Conservation (phyloP, 2,888 invertebrate species). For the Diaphora mendica region DNA sequence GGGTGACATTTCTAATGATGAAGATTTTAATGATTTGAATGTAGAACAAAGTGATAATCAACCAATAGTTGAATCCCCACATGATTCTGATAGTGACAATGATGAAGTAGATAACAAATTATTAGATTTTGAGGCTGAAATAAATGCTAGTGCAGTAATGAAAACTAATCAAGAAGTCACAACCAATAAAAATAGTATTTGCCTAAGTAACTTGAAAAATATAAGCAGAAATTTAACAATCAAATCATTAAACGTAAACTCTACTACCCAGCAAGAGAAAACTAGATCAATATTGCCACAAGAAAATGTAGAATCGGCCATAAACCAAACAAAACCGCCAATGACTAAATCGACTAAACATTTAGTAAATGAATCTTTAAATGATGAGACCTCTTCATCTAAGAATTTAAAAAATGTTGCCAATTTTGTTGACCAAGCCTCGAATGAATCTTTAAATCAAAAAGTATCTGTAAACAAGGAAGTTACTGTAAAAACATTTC, state of each 20-base stretch:
- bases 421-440: conserved; percentile 34
- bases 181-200: conserved; percentile 46
- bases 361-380: conserved; percentile 42
- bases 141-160: conserved; percentile 54
- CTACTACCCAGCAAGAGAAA: conserved; percentile 31
- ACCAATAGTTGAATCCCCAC: conserved; percentile 66
- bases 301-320: conserved; percentile 41
- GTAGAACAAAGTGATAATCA: conserved; percentile 37
- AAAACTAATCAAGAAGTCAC: conserved; percentile 46
- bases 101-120: conserved; percentile 55
- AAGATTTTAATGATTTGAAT: conserved; percentile 40
- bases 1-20: conserved; percentile 55
- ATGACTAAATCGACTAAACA: conserved; percentile 59
- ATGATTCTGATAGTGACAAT: conserved; percentile 59
- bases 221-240: conserved; percentile 67
- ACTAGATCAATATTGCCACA: conserved; percentile 34
- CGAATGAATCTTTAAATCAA: conserved; percentile 57
- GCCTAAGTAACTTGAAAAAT: conserved; percentile 65
- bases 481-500: conserved; percentile 77
- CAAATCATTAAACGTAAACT: conserved; percentile 52
- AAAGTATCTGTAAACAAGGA: conserved; percentile 70
- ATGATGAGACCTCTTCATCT: conserved; percentile 40
- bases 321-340: conserved; percentile 55
- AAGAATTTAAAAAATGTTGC: conserved; percentile 33
- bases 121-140: conserved; percentile 66